A percentile compares a stretch with the other conserved stretches of the same genome.
Conservation (phyloP, 1,140 invertebrate species). For the Asobara japonica region DNA sequence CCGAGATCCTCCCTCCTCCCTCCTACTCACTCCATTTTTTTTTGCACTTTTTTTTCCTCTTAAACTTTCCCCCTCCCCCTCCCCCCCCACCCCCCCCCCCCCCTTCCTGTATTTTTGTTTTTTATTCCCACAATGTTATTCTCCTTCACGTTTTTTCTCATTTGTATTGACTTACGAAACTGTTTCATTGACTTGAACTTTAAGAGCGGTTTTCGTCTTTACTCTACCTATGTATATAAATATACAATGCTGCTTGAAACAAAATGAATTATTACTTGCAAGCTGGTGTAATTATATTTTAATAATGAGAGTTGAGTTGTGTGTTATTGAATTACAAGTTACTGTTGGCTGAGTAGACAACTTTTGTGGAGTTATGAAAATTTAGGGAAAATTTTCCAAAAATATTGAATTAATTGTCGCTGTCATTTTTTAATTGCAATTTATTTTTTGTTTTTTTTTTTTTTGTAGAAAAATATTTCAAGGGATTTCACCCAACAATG, state of each 20-base stretch:
- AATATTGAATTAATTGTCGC: too few species aligned
- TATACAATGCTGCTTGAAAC: too few species aligned
- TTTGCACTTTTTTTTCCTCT: conserved; percentile 12
- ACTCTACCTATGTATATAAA: too few species aligned
- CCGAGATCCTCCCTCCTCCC: conserved; percentile 23
- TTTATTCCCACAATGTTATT: neutral
- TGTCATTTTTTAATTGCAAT: too few species aligned
- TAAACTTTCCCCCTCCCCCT: neutral
- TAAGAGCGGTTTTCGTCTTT: neutral
- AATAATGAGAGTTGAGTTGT: neutral
- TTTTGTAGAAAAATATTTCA: too few species aligned
- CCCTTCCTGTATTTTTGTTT: neutral
- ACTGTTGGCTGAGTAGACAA: neutral
- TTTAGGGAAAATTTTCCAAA: too few species aligned
- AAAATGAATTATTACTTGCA: neutral
- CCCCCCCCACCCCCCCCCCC: neutral
- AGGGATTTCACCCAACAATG: too few species aligned
- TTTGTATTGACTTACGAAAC: neutral
- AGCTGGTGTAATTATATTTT: neutral
- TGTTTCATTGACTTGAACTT: conserved; percentile 1
- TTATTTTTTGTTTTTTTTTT: too few species aligned
- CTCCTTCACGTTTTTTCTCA: neutral
- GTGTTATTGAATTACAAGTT: neutral
- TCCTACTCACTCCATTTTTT: conserved; percentile 14
- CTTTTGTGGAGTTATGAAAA: too few species aligned